phyloP scores from a whole-genome alignment of 2,797 vertebrate species.

The Leptoclinus maculatus region DNA sequence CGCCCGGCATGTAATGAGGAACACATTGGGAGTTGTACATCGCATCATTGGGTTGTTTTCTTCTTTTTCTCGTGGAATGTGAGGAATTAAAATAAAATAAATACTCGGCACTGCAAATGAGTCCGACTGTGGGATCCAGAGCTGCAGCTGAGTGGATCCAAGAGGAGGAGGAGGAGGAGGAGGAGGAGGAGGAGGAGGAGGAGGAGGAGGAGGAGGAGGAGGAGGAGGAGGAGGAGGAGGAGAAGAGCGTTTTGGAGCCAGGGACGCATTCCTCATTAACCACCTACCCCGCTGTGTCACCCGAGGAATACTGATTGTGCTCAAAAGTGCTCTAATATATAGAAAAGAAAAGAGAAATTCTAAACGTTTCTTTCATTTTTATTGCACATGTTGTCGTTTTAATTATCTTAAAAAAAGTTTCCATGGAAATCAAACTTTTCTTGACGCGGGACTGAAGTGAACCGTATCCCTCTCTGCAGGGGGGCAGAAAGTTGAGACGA shows the following conservation, averaged over 20 bases:
- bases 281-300: constrained; percentile 39
- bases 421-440: constrained; percentile 47
- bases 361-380: background rate
- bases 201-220: too few species aligned
- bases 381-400: background rate
- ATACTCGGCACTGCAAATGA: constrained; percentile 45
- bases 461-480: background rate
- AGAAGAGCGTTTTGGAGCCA: constrained; percentile 42
- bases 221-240: background rate
- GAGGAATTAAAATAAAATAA: constrained; percentile 70
- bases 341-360: background rate
- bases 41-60: constrained; percentile 72
- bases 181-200: constrained; percentile 4
- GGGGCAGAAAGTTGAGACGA: constrained; percentile 42
- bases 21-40: constrained; percentile 86
- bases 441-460: constrained; percentile 32
- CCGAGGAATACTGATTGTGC: constrained; percentile 23
- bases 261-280: constrained; percentile 52
- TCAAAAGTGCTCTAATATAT: background rate
- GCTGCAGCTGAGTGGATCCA: constrained; percentile 42
- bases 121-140: constrained; percentile 21
- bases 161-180: constrained; percentile 1
- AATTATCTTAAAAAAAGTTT: constrained; percentile 10
- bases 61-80: constrained; percentile 80
- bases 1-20: constrained; percentile 86